A percentile compares a stretch with the other conserved stretches of the same genome.
These are phyloP conservation scores for Malthinus flaveolus DNA, from an alignment of 2,888 invertebrate genomes.

Conservation along the genomic window DNA sequence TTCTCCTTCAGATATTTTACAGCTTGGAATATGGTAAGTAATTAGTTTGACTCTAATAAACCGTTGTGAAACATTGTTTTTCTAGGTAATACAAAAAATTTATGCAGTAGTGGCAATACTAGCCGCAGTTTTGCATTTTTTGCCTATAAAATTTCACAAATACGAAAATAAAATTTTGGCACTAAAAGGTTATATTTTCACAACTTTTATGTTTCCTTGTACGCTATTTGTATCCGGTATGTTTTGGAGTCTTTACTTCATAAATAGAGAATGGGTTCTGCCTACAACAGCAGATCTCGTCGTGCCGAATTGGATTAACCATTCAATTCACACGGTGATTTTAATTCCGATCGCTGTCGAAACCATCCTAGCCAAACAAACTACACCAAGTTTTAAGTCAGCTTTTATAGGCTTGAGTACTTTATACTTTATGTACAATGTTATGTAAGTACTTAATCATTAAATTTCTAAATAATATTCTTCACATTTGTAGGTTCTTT, in stretches of 20 bases:
- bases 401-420: conserved; percentile 20
- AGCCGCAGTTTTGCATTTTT: conserved; percentile 9
- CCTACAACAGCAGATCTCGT: conserved; percentile 39
- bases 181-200: conserved; percentile 29
- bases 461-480: background rate
- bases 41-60: background rate
- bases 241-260: conserved; percentile 43
- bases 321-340: conserved; percentile 44
- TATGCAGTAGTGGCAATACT: conserved; percentile 22
- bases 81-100: conserved; percentile 24
- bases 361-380: conserved; percentile 19
- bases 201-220: conserved; percentile 24
- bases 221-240: conserved; percentile 36
- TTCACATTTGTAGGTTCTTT: conserved; percentile 19
- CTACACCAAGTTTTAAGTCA: conserved; percentile 21
- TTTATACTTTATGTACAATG: conserved; percentile 18
- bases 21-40: conserved; percentile 32
- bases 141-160: conserved; percentile 9
- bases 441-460: conserved; percentile 20
- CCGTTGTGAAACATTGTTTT: background rate
- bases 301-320: conserved; percentile 43
- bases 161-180: conserved; percentile 8
- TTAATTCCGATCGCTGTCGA: conserved; percentile 39
- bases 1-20: conserved; percentile 31
- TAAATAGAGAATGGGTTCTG: conserved; percentile 42